Base-by-base conservation (phyloP, 2,888 invertebrate species). In the Dione vanillae region DNA sequence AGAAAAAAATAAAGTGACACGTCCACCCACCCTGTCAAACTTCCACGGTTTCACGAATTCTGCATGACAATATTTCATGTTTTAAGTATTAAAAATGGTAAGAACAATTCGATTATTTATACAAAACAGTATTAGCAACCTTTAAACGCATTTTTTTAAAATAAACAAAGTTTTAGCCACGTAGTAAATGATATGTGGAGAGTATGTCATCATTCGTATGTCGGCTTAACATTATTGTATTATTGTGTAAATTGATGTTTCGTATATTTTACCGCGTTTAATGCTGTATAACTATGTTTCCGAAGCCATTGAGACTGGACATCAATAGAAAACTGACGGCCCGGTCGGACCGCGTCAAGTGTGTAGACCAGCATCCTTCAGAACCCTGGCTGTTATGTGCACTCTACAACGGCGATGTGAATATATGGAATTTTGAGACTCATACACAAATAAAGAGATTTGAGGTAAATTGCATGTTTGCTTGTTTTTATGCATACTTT, bases 381-480 rank as follows among this genome's bases (percentile, higher is more conserved):
- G 99, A 99, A 87, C 99, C 99, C 77, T 99, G 99, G 99, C 97
- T 99, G 95, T 94, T 99, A 66, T 99, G 98, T 81, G 98, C 99
- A 49, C 94, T 99, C 43, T 99, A 99, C 94, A 99, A 98, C 93
- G 99, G 99, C 79, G 98, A 99, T 93, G 98, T 99, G 80, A 99
- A 99, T 94, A 97, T 99, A 83, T 99, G 99, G 99, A 99, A 99
- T 88, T 97, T 98, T 92, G 99, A 99, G 87, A 97, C 97, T 74
- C 99, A 99, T 89, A 96, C 96, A 80, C 94, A 97, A 78, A 97
- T 97, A 78, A 93, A 93, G 78, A 96, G 97, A 78, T 97, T 98
- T 82, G 98, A 98, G 94, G 97, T 97, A 83, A 7, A 51, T 0
- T 45, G 2, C 11, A 45, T 61, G 43, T 45, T 27, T 19, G 9